A percentile compares a stretch with the other conserved stretches of the same genome.
phyloP scores from a whole-genome alignment of 2,888 invertebrate genomes.

The Drosophila rellima region DNA sequence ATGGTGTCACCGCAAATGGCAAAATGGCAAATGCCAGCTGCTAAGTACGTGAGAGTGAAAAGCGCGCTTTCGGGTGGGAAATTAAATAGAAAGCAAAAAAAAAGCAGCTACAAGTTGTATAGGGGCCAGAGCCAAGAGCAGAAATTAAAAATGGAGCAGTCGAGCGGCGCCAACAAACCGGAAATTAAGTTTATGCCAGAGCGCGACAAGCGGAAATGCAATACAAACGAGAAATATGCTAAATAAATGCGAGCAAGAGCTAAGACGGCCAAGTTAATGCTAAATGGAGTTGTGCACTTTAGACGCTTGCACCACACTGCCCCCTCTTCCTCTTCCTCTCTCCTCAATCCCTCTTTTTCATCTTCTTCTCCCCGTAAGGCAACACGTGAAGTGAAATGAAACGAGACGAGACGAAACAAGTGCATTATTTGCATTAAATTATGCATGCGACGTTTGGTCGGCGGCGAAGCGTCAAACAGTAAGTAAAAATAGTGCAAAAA shows the following conservation, averaged over 20 bases:
- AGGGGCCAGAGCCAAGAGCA: slow-evolving; percentile 38
- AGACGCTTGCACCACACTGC: slow-evolving; percentile 11
- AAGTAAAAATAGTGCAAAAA: slow-evolving; percentile 35
- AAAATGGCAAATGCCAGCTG: slow-evolving; percentile 60
- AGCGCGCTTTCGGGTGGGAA: slow-evolving; percentile 62
- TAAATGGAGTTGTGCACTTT: slow-evolving; percentile 76
- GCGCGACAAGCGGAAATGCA: slow-evolving; percentile 64
- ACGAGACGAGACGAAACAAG: slow-evolving; percentile 79
- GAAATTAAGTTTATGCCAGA: slow-evolving; percentile 78
- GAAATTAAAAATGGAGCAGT: slow-evolving; percentile 63
- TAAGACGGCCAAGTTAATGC: slow-evolving; percentile 64
- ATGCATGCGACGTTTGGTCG: slow-evolving; percentile 70
- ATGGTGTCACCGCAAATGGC: slow-evolving; percentile 38
- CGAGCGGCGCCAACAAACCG: slow-evolving; percentile 59
- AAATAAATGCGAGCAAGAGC: slow-evolving; percentile 60
- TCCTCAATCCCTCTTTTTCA: background rate
- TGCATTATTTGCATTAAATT: slow-evolving; percentile 82
- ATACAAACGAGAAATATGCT: slow-evolving; percentile 73
- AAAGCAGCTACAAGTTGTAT: slow-evolving; percentile 69
- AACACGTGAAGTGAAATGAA: slow-evolving; percentile 74
- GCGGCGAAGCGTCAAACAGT: slow-evolving; percentile 59
- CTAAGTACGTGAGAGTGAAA: slow-evolving; percentile 56
- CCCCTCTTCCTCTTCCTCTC: background rate
- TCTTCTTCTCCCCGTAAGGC: slow-evolving; percentile 45
- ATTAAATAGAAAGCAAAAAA: slow-evolving; percentile 78